phyloP scores from a whole-genome alignment of 2,797 vertebrate species.

The Diplodus puntazzo region DNA sequence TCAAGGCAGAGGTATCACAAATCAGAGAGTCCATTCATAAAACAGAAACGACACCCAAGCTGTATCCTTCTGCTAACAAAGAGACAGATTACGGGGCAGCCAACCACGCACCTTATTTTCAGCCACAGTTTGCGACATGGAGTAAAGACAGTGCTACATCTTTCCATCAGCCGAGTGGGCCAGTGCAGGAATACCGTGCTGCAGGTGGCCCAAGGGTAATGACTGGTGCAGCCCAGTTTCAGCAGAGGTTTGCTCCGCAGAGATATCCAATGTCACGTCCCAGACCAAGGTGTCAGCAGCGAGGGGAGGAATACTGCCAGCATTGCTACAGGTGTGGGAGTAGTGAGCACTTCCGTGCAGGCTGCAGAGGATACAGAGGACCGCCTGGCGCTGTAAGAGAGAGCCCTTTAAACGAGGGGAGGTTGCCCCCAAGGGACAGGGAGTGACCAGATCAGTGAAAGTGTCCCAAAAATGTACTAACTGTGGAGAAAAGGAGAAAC shows the following conservation, averaged over 20 bases:
- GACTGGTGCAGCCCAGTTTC: neutral
- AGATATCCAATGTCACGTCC: neutral
- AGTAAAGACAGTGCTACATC: too few relatives aligned
- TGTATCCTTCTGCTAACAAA: too few relatives aligned
- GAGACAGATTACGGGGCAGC: too few relatives aligned
- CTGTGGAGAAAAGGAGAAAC: neutral
- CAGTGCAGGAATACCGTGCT: neutral
- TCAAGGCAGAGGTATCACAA: conserved; percentile 1
- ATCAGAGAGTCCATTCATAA: too few relatives aligned
- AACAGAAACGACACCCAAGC: too few relatives aligned
- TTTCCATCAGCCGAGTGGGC: too few relatives aligned
- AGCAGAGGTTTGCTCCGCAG: conserved; percentile 18
- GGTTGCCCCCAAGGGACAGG: conserved; percentile 19
- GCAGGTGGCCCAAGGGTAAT: neutral
- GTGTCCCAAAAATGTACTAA: conserved; percentile 2
- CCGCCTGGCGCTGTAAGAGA: neutral
- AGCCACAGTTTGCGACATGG: too few relatives aligned
- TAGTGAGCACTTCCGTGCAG: conserved; percentile 22
- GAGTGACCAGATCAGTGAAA: conserved; percentile 4
- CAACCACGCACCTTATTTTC: neutral
- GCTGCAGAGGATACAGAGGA: conserved; percentile 2
- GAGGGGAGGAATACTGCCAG: neutral
- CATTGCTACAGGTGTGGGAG: conserved; percentile 26
- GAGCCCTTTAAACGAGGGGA: conserved; percentile 5
- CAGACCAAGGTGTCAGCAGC: neutral